phyloP scores from a whole-genome alignment of 2,797 vertebrate genomes.

The Lemur catta region DNA sequence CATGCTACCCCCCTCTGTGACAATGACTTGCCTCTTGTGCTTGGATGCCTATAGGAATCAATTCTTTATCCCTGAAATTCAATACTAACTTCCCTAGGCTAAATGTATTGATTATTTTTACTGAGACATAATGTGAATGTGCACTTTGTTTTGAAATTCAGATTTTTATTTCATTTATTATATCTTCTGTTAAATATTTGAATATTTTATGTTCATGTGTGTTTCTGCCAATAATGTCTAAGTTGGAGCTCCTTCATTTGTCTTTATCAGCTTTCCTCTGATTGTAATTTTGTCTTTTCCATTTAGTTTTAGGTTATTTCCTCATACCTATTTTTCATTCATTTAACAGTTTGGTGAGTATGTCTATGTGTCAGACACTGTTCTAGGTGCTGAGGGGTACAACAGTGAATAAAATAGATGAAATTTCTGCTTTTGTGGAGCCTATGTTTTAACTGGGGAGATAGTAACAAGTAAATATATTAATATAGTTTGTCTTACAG shows the following conservation, averaged over 20 bases:
- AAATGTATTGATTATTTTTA: not conserved
- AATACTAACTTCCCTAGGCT: not conserved
- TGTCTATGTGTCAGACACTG: not conserved
- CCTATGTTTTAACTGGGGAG: not conserved
- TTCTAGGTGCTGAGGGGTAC: not conserved
- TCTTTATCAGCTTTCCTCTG: not conserved
- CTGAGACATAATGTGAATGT: not conserved
- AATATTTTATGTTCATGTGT: not conserved
- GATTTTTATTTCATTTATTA: not conserved
- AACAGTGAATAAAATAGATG: not conserved
- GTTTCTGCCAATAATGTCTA: not conserved
- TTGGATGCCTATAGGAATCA: not conserved
- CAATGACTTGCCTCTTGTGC: not conserved
- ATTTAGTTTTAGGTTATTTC: slow-evolving; percentile 22
- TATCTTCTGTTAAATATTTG: not conserved
- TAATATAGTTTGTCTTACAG: not conserved
- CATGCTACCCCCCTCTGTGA: not conserved
- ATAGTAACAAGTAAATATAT: not conserved
- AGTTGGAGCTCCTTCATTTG: not conserved
- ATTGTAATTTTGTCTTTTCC: not conserved
- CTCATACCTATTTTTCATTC: not conserved
- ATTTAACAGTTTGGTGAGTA: not conserved
- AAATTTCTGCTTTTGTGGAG: not conserved
- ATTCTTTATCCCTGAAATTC: not conserved
- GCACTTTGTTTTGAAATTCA: not conserved